A percentile compares a stretch with the other conserved stretches of the same genome.
Conservation (phyloP, 2,113 vertebrate species). For the Microcebus murinus region DNA sequence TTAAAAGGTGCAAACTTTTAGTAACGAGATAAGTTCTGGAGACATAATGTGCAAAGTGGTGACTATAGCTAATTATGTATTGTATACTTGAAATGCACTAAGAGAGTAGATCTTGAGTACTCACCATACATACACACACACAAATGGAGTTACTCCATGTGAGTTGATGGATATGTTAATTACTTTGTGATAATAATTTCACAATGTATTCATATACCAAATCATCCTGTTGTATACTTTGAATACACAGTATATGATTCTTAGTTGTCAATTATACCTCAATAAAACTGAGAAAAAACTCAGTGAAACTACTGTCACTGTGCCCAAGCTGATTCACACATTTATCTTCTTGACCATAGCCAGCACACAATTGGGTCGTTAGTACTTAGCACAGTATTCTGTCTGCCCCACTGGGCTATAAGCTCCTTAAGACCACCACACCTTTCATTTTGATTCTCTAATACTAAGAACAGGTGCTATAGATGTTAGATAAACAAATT, state of each 20-base stretch:
- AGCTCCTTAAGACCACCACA: not conserved
- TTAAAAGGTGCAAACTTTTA: not conserved
- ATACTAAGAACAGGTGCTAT: not conserved
- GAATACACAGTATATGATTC: not conserved
- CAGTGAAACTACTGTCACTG: not conserved
- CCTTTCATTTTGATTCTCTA: not conserved
- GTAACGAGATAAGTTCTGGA: not conserved
- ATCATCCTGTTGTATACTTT: not conserved
- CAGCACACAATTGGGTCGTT: not conserved
- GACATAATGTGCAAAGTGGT: not conserved
- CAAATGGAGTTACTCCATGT: not conserved
- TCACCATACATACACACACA: not conserved
- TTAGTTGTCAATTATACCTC: not conserved
- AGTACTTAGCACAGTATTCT: not conserved
- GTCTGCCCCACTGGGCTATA: not conserved
- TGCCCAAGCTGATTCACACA: not conserved
- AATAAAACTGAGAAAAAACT: not conserved
- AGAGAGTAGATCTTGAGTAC: not conserved
- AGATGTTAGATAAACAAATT: not conserved
- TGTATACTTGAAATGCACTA: not conserved
- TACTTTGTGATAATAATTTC: not conserved
- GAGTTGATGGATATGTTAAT: not conserved
- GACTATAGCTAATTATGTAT: not conserved
- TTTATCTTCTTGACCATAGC: not conserved
- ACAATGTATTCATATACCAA: not conserved